Conservation (phyloP, 2,797 vertebrate species). For the Poecilia picta region DNA sequence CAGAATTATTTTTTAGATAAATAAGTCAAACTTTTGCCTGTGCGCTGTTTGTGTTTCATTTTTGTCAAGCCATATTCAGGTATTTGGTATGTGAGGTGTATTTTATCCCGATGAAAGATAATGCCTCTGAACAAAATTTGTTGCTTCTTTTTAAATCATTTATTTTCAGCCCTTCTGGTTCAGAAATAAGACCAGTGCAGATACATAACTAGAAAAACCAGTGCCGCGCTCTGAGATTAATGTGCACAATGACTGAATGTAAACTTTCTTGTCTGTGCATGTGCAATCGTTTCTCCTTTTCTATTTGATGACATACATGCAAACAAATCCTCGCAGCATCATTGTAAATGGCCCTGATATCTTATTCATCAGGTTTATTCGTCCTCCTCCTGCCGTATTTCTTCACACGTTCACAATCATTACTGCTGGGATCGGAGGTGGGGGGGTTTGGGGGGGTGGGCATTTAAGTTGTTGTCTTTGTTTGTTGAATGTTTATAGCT, state of each 20-base stretch:
- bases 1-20: neutral
- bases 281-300: conserved; percentile 29
- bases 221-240: conserved; percentile 6
- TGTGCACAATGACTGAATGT: conserved; percentile 12
- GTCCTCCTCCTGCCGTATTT: conserved; percentile 56
- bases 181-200: neutral
- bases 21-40: neutral
- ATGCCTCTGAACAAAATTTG: neutral
- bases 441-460: conserved; percentile 3
- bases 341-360: conserved; percentile 47
- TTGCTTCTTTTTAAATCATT: neutral
- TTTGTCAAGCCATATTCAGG: neutral
- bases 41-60: neutral
- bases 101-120: neutral
- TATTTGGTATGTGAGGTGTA: neutral
- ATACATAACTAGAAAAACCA: neutral
- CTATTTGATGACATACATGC: conserved; percentile 23
- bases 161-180: neutral
- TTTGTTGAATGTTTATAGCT: conserved; percentile 79
- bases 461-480: conserved; percentile 73
- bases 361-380: conserved; percentile 68
- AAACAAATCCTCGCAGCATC: conserved; percentile 53
- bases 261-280: conserved; percentile 25
- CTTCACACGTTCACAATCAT: conserved; percentile 61
- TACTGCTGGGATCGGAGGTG: conserved; percentile 51